These are phyloP conservation scores for Nudaria mundana DNA, from an alignment of 2,888 invertebrate genomes.

Conservation along the genomic window DNA sequence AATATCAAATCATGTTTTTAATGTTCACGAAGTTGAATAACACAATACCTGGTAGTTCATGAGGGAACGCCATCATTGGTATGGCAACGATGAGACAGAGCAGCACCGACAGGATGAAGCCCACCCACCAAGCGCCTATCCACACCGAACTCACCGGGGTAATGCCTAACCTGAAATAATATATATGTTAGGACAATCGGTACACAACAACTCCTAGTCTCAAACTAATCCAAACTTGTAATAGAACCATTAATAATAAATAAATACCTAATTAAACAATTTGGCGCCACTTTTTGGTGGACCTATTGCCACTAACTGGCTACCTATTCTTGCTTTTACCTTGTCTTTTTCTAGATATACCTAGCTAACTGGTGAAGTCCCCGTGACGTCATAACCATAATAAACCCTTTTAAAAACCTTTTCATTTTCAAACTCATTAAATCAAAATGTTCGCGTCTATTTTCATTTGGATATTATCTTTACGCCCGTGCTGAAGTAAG, in stretches of 20 bases:
- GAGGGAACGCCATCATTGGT: slow-evolving; percentile 88
- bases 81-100: slow-evolving; percentile 85
- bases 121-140: slow-evolving; percentile 95
- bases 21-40: too few species aligned
- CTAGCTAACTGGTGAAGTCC: too few species aligned
- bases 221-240: neutral
- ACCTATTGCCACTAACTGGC: too few species aligned
- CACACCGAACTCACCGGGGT: slow-evolving; percentile 87
- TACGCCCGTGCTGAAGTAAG: slow-evolving; percentile 9
- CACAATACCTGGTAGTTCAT: slow-evolving; percentile 85
- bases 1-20: too few species aligned
- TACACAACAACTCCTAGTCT: neutral
- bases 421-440: too few species aligned
- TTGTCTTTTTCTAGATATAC: too few species aligned
- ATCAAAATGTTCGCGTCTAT: slow-evolving; percentile 3
- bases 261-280: too few species aligned
- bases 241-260: too few species aligned
- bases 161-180: slow-evolving; percentile 81
- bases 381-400: too few species aligned
- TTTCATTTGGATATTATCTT: slow-evolving; percentile 14
- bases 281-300: too few species aligned
- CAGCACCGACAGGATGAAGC: slow-evolving; percentile 85
- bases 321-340: too few species aligned
- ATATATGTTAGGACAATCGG: neutral
- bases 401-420: too few species aligned